Percentiles rank a stretch among this genome's conserved stretches.
phyloP scores from a whole-genome alignment of 1,140 invertebrate genomes.

The Pseudomyrmex pallidus region DNA sequence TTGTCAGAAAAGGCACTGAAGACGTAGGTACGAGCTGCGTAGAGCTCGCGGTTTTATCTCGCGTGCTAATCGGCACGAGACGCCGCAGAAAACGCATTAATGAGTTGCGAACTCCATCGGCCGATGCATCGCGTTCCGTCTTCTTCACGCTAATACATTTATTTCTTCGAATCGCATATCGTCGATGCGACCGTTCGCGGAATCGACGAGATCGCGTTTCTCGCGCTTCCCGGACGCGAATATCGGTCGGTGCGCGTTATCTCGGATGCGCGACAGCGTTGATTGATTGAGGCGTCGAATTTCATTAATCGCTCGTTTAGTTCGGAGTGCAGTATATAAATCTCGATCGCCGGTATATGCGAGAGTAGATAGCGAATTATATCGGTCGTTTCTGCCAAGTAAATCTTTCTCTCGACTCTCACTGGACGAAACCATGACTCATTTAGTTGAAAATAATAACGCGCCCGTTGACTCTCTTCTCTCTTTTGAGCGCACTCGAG shows the following conservation, averaged over 20 bases:
- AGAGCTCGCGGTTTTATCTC: slow-evolving; percentile 2
- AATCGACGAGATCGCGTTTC: slow-evolving; percentile 43
- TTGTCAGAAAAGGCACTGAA: no score
- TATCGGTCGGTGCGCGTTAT: not conserved
- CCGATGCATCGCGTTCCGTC: not conserved
- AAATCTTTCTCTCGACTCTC: slow-evolving; percentile 46
- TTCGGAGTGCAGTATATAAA: slow-evolving; percentile 63
- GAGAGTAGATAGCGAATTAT: slow-evolving; percentile 71
- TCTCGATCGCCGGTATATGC: slow-evolving; percentile 24
- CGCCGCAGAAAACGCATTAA: slow-evolving; percentile 48
- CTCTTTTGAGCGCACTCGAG: not conserved
- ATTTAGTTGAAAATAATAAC: slow-evolving; percentile 69
- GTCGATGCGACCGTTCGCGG: slow-evolving; percentile 40
- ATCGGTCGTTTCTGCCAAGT: slow-evolving; percentile 66
- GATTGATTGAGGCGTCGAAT: slow-evolving; percentile 71
- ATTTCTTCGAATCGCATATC: slow-evolving; percentile 22
- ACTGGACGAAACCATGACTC: slow-evolving; percentile 66
- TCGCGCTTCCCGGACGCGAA: slow-evolving; percentile 39
- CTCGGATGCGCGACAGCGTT: slow-evolving; percentile 8
- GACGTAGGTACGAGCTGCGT: not conserved
- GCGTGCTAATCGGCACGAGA: slow-evolving; percentile 9
- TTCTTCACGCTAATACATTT: slow-evolving; percentile 22
- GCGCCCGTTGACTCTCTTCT: not conserved
- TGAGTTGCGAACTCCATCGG: slow-evolving; percentile 13
- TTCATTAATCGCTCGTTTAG: slow-evolving; percentile 71